Base-by-base conservation (phyloP, 23 tunicate species). In the Oikopleura vanhoeffeni region DNA sequence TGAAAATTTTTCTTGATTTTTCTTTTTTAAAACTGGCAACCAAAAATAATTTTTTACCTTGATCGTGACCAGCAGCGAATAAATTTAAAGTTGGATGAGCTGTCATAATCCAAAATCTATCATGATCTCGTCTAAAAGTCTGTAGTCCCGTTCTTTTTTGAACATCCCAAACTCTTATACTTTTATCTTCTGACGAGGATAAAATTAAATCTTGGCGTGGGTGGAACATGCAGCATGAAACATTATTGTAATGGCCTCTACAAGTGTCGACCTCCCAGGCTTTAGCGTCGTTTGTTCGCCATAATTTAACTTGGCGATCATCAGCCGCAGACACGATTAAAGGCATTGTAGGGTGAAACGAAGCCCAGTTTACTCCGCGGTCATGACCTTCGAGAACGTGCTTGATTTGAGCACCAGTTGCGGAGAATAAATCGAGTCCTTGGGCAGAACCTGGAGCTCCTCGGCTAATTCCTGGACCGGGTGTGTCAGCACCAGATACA, bases 241-340 rank as follows among this genome's bases (percentile, higher is more conserved):
- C 98, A 60, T 93, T 93, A 89, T 90, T 88, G 88, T 93, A 93
- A 76, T 93, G 98, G 28, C 98, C 88, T 24, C 97, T 76, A 83
- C 98, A 93, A 1, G 98, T 89, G 82, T 93, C 98, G n/a, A 93
- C 94, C 89, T 93, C 98, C 98, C 98, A 93, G 33, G 90, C 95
- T 84, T 93, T 93, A 0, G 98, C 86, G 40, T 93, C 98, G 41
- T 93, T 93, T 91, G 88, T 89, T 84, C 95, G 76, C 98, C 98
- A 93, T 85, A 93, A 39, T 76, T 93, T 93, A 1, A 93, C 95
- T 0, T 89, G 84, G 34, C 98, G 85, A 58, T 93, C 98, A 83
- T 93, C 98, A 83, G 95, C 98, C 1, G 98, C 95, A 1, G 98
- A 91, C 27, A 93, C 98, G 4, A 93, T 89, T 1, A 93, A 64